These are phyloP conservation scores for Drosophila auraria DNA, from an alignment of 1,140 invertebrate genomes.

Conservation along the genomic window DNA sequence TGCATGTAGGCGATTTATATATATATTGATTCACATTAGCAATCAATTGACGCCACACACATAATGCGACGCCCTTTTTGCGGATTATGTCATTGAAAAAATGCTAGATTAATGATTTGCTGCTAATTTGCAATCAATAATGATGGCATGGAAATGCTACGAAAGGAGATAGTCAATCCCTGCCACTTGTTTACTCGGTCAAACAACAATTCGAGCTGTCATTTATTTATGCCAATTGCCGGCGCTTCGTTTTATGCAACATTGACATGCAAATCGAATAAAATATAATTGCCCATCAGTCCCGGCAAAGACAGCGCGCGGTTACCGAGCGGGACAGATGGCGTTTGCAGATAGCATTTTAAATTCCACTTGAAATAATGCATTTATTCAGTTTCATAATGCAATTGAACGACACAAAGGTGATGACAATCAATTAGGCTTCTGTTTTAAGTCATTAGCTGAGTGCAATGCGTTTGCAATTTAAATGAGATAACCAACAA, in stretches of 20 bases:
- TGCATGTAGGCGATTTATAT: conserved; percentile 14
- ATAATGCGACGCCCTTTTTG: conserved; percentile 1
- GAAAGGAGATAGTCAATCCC: conserved; percentile 38
- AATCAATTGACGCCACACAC: conserved; percentile 31
- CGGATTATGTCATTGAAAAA: conserved; percentile 64
- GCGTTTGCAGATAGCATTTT: conserved; percentile 29
- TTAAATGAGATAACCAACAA: not conserved
- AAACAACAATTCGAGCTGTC: conserved; percentile 67
- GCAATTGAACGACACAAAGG: conserved; percentile 21
- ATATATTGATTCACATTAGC: conserved; percentile 19
- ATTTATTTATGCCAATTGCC: conserved; percentile 68
- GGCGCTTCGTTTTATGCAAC: conserved; percentile 64
- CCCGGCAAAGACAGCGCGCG: conserved; percentile 23
- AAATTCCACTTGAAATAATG: conserved; percentile 48
- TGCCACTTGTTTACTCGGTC: conserved; percentile 66
- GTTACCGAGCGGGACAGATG: conserved; percentile 4
- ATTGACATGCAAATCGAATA: conserved; percentile 72
- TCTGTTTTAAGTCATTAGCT: not conserved
- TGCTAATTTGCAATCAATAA: conserved; percentile 72
- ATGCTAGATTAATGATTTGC: conserved; percentile 51
- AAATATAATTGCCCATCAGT: conserved; percentile 61
- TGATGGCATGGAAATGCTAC: conserved; percentile 8
- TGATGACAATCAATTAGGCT: conserved; percentile 22
- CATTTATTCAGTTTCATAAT: conserved; percentile 29
- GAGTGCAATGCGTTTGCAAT: not conserved